phyloP scores from a whole-genome alignment of 1,140 invertebrate genomes.

The Drosophila guanche region DNA sequence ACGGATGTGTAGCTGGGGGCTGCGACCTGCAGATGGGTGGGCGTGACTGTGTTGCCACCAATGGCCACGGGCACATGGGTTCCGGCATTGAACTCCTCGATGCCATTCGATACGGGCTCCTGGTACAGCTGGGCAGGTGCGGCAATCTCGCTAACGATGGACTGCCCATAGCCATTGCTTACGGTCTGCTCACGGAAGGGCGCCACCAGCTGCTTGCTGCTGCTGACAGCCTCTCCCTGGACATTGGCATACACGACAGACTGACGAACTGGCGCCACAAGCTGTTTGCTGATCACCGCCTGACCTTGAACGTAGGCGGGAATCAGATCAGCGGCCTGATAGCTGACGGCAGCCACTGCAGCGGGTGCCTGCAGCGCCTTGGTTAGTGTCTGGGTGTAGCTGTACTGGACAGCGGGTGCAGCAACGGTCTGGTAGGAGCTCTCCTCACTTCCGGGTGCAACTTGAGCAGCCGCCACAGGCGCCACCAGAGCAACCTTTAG shows the following conservation, averaged over 20 bases:
- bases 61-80: slow-evolving; percentile 56
- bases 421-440: slow-evolving; percentile 41
- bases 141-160: neutral
- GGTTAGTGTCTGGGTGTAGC: slow-evolving; percentile 17
- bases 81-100: slow-evolving; percentile 62
- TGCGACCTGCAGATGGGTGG: slow-evolving; percentile 31
- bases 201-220: too few relatives aligned
- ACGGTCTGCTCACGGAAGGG: neutral
- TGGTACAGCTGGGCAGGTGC: slow-evolving; percentile 48
- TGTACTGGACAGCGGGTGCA: slow-evolving; percentile 1
- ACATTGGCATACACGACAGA: too few relatives aligned
- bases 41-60: slow-evolving; percentile 54
- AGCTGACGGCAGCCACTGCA: slow-evolving; percentile 1
- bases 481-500: neutral
- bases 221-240: too few relatives aligned
- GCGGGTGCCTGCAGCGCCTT: neutral
- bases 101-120: slow-evolving; percentile 61
- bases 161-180: neutral
- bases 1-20: slow-evolving; percentile 12
- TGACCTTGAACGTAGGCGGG: slow-evolving; percentile 46
- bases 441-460: slow-evolving; percentile 24
- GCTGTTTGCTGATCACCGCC: slow-evolving; percentile 17
- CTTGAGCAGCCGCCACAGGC: neutral
- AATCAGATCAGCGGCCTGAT: slow-evolving; percentile 11
- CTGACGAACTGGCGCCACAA: slow-evolving; percentile 15